Conservation (phyloP, 2,888 invertebrate species). For the Drosophila barbarae region DNA sequence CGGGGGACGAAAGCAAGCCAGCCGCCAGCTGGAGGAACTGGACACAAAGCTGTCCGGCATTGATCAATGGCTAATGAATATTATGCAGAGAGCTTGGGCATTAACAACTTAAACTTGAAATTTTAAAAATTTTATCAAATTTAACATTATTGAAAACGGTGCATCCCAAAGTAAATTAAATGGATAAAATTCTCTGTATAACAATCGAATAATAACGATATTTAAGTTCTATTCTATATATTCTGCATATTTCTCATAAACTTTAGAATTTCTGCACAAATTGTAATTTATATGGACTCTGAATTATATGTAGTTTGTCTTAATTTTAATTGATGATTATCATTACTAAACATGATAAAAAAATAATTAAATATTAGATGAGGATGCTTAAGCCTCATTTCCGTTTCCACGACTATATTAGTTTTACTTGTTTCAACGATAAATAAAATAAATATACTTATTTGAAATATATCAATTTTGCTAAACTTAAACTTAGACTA, state of each 20-base stretch:
- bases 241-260: background rate
- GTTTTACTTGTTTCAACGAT: background rate
- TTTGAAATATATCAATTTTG: too few species aligned
- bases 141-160: background rate
- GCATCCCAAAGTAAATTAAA: background rate
- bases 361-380: too few species aligned
- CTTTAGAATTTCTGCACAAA: background rate
- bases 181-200: background rate
- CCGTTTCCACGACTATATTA: background rate
- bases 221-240: background rate
- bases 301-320: background rate
- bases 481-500: too few species aligned
- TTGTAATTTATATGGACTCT: background rate
- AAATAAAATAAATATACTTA: too few species aligned
- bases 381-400: too few species aligned
- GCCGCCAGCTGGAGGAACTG: constrained; percentile 19
- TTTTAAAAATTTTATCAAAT: background rate
- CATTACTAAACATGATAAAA: too few species aligned
- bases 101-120: background rate
- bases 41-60: constrained; percentile 6
- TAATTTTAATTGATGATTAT: background rate
- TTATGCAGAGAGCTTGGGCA: background rate
- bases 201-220: background rate
- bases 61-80: background rate
- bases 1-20: background rate